Conservation (phyloP, 92 coral and sea anemone genomes). For the Siderastrea siderea region DNA sequence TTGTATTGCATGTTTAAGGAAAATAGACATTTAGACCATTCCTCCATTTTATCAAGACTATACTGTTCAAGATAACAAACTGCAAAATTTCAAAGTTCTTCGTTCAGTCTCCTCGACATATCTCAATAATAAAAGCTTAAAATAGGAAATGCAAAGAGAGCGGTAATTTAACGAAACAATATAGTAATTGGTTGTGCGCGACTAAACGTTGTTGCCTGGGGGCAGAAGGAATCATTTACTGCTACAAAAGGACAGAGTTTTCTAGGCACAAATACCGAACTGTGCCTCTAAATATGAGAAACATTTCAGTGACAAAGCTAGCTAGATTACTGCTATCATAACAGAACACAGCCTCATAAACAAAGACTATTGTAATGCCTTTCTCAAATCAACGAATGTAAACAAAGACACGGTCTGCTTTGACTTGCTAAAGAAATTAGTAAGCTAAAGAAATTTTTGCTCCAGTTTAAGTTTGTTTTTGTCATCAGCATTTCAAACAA, state of each 20-base stretch:
- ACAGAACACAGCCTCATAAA: neutral
- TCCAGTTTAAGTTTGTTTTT: conserved; percentile 14
- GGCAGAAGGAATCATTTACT: neutral
- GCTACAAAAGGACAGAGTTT: neutral
- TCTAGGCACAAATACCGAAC: neutral
- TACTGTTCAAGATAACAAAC: too few relatives aligned
- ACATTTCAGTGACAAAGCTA: neutral
- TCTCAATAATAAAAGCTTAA: neutral
- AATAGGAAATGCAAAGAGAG: conserved; percentile 29
- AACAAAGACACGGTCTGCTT: conserved; percentile 34
- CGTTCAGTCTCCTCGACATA: neutral
- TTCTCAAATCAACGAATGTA: conserved; percentile 19
- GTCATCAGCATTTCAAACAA: conserved; percentile 25
- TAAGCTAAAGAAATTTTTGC: conserved; percentile 4
- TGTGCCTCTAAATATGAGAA: neutral
- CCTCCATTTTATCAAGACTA: too few relatives aligned
- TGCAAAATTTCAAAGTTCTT: neutral
- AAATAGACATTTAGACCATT: neutral
- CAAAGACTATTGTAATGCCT: conserved; percentile 22
- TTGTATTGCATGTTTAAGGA: neutral
- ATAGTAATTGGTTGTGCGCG: neutral
- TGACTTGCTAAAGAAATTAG: conserved; percentile 25
- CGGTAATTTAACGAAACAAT: conserved; percentile 33
- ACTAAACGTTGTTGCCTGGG: conserved; percentile 2
- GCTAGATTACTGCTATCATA: neutral